These are phyloP conservation scores for Drosophila nigritarsus DNA, from an alignment of 2,888 invertebrate genomes.

Conservation along the genomic window DNA sequence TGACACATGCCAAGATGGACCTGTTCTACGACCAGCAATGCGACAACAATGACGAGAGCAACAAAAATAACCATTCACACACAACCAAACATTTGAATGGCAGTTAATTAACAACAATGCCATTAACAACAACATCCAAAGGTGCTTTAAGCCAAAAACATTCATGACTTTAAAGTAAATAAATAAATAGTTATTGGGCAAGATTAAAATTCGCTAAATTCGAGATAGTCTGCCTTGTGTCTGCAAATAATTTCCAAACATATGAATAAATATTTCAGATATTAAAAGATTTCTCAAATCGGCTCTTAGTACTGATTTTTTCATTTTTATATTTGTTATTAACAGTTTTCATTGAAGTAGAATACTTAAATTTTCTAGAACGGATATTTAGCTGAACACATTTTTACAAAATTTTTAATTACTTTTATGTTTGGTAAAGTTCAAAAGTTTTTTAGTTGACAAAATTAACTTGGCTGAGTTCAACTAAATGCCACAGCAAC, in stretches of 20 bases:
- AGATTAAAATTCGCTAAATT: neutral
- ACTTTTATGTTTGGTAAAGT: too few relatives aligned
- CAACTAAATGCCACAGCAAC: neutral
- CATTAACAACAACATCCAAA: constrained; percentile 29
- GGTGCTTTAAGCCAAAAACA: neutral
- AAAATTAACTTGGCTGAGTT: neutral
- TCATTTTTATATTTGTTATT: neutral
- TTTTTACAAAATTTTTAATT: too few relatives aligned
- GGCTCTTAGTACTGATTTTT: too few relatives aligned
- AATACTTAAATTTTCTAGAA: neutral
- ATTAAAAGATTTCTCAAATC: neutral
- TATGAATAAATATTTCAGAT: neutral
- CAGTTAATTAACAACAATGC: constrained; percentile 68
- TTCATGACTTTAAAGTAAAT: neutral
- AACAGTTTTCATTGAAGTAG: neutral
- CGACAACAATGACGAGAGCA: constrained; percentile 40
- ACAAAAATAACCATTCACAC: constrained; percentile 34
- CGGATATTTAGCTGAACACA: too few relatives aligned
- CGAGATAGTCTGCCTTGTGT: neutral
- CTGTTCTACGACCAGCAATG: constrained; percentile 52
- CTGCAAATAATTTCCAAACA: neutral
- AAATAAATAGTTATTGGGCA: neutral
- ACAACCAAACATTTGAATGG: constrained; percentile 43
- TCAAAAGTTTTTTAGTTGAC: neutral
- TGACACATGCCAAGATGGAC: constrained; percentile 41